A percentile compares a stretch with the other conserved stretches of the same genome.
Evolutionary conservation across 2,113 vertebrate genomes (phyloP).

Genomic region (Malaclemys terrapin): DNA sequence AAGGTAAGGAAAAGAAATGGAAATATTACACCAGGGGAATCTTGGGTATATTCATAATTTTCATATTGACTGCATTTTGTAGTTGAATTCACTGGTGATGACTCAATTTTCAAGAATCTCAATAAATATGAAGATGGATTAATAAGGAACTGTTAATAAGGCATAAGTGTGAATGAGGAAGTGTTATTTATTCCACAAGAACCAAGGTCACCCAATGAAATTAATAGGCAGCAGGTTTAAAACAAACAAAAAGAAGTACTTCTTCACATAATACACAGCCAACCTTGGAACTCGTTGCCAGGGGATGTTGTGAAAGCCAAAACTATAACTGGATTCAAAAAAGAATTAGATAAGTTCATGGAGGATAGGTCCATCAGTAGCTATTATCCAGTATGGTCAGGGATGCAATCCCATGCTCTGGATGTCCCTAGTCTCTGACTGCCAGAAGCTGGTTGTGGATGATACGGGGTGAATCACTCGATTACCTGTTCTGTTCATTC

Average conservation of each 20-base stretch:
- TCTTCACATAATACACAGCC: neutral
- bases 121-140: neutral
- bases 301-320: neutral
- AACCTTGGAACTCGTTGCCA: neutral
- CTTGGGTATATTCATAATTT: neutral
- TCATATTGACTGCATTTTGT: neutral
- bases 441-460: neutral
- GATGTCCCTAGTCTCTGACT: neutral
- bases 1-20: conserved; percentile 82
- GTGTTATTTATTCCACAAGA: neutral
- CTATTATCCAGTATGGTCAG: neutral
- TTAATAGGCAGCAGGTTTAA: neutral
- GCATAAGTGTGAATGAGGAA: neutral
- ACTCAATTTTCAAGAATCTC: neutral
- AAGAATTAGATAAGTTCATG: neutral
- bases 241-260: neutral
- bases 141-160: neutral
- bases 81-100: neutral
- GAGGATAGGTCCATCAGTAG: neutral
- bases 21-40: neutral
- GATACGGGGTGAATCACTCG: neutral
- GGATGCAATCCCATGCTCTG: neutral
- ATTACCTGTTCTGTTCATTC: neutral
- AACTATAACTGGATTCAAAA: neutral
- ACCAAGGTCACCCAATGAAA: neutral